Conservation (phyloP, 2,113 vertebrate species). For the Bufo gargarizans region DNA sequence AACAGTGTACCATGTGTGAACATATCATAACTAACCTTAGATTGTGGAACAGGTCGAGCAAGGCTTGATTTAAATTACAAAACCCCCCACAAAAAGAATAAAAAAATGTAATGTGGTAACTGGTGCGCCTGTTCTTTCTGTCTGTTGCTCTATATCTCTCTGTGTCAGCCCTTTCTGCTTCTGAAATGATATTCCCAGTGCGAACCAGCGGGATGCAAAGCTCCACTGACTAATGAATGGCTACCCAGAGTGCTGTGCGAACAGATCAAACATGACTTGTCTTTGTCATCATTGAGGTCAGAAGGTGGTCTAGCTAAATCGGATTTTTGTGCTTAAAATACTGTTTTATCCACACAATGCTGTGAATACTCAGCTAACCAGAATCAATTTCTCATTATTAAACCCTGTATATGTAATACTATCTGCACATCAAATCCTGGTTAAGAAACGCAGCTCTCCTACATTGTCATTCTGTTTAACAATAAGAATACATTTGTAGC, state of each 20-base stretch:
- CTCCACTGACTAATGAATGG: conserved; percentile 11
- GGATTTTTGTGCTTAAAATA: neutral
- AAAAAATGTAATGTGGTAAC: neutral
- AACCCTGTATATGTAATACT: neutral
- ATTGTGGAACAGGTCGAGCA: neutral
- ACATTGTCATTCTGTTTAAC: conserved; percentile 6
- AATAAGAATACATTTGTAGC: neutral
- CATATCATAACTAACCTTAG: neutral
- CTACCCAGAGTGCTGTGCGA: conserved; percentile 12
- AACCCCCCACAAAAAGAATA: neutral
- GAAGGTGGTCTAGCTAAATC: conserved; percentile 10
- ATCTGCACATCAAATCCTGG: neutral
- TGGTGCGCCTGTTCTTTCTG: neutral
- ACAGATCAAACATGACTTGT: conserved; percentile 32
- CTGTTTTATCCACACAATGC: conserved; percentile 1
- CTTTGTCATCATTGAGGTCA: conserved; percentile 21
- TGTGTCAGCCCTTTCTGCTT: neutral
- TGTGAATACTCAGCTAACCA: neutral
- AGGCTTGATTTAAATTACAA: neutral
- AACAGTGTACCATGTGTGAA: neutral
- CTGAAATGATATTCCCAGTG: conserved; percentile 28
- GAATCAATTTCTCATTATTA: neutral
- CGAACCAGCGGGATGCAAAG: conserved; percentile 38
- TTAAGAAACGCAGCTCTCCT: neutral
- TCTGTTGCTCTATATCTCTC: neutral